phyloP scores from a whole-genome alignment of 1,140 invertebrate species.

The Drosophila sechellia region DNA sequence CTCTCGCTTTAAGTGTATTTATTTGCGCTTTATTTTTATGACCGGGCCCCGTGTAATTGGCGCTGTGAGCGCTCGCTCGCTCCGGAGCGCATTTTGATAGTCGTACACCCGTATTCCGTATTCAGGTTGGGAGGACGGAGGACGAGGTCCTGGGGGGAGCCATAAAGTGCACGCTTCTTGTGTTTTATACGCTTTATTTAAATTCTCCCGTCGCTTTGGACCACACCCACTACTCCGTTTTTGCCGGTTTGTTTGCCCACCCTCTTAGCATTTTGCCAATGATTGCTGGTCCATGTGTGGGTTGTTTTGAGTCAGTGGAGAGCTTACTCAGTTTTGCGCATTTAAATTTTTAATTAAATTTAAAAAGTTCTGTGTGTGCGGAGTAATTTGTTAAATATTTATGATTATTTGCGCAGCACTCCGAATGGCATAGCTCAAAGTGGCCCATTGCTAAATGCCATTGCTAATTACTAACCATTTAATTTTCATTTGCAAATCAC shows the following conservation, averaged over 20 bases:
- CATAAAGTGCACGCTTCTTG: conserved; percentile 67
- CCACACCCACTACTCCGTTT: conserved; percentile 5
- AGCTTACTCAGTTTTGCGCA: conserved; percentile 48
- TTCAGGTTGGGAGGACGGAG: conserved; percentile 20
- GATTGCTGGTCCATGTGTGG: conserved; percentile 16
- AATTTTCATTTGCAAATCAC: conserved; percentile 25
- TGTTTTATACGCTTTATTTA: conserved; percentile 64
- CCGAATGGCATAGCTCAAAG: conserved; percentile 11
- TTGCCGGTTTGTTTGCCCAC: conserved; percentile 4
- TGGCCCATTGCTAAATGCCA: conserved; percentile 30
- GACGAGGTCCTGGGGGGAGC: conserved; percentile 27
- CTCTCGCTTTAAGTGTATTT: conserved; percentile 76
- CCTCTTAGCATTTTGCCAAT: not conserved
- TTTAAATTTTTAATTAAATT: conserved; percentile 81
- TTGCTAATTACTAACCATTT: conserved; percentile 30
- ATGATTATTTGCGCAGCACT: conserved; percentile 42
- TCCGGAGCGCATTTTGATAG: conserved; percentile 70
- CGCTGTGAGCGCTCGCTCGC: conserved; percentile 59
- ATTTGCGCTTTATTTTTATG: conserved; percentile 81
- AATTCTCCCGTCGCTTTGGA: conserved; percentile 52
- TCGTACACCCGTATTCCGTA: conserved; percentile 40
- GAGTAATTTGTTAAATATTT: conserved; percentile 50
- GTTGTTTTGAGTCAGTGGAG: conserved; percentile 14
- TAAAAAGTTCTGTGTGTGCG: conserved; percentile 49
- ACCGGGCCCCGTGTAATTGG: conserved; percentile 76